Evolutionary conservation across 2,113 vertebrate species (phyloP), one percentile per base, ranked within the genome.

Genomic region (Psilopsiagon aurifrons): DNA sequence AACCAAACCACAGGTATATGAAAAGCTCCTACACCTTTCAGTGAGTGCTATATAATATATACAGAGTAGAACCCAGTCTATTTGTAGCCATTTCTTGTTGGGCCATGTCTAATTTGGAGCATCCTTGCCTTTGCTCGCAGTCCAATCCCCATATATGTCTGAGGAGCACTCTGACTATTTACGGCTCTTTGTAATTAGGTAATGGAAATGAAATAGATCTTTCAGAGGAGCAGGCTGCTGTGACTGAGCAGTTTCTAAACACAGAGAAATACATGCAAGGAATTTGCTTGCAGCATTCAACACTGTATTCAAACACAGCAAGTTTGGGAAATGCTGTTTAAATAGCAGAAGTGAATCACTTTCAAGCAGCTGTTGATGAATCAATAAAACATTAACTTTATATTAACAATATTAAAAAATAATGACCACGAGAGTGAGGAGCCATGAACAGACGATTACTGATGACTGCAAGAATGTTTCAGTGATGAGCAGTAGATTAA

Each of bases 401-500:
- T 59, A 89, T 89, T 91, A 95, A 93, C 68, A 76, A 44, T 41
- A 79, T 83, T 86, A 93, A 89, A 86, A 83, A 80, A 86, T 76
- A 79, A 76, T 64, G 52, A 76, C 77, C 44, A 4, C 29, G 54
- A 80, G 68, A 89, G 52, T 57, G 82, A 88, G 80, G 88, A 64
- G 59, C 68, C 46, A 49, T 68, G 71, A 83, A 76, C 22, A 83
- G 57, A 64, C 39, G 68, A 86, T 83, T 80, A 68, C 37, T 1
- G 2, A 86, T 23, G 51, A 86, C 2, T 80, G 64, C 63, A 89
- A 47, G 59, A 93, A 54, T 17, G 55, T 47, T 55, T 91, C 51
- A 66, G n/a, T 22, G 55, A 67, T 47, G 71, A 91, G 62, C 14
- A 55, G 62, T 16, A 83, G 27, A 91, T 91, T 71, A 86, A 91